Base-by-base conservation (phyloP, 1,140 invertebrate species). In the Coelopa frigida region DNA sequence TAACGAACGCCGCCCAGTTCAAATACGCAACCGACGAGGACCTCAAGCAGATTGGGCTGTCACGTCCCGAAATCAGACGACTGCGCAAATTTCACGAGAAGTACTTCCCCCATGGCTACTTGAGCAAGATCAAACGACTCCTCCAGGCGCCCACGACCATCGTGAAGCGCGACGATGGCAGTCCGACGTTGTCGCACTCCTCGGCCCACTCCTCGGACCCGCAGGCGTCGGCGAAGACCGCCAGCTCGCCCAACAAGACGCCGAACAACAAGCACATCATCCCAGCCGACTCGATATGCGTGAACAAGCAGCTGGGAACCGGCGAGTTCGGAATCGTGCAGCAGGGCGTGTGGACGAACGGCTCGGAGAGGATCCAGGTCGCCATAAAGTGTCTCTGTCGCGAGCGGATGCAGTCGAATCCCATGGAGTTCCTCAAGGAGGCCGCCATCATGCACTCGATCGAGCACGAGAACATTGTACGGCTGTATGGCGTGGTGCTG, bases 311-410 rank as follows among this genome's bases (percentile, higher is more conserved):
- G 67, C 71, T 98, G 12, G 94, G 94, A 18, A 86, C 84, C 52
- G 95, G 96, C 11, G 94, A 99, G 67, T 98, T 99, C 76, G 95
- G 95, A 7, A 85, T 94, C 6, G 95, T 98, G 0, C 94, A 96
- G 59, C 94, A 98, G 71, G 95, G 92, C 3, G 88, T 96, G 3
- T 98, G 94, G 94, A 94, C 90, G n/a, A 90, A 93, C 65, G 87
- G 89, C 53, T 89, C 89, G 41, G 86, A 94, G 70, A 79, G 90
- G 68, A 85, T 93, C 49, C 89, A 96, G 81, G 95, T 99, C 31
- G 96, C 96, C 2, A 93, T 99, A 42, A 99, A 99, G 72, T 94
- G 92, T 70, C 71, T 99, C 12, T 90, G 87, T 32, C 81, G 90
- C 45, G 93, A 98, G 57, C 76, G 90, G 37, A 89, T 98, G 87